Base-by-base conservation (phyloP, 2,888 invertebrate genomes). In the Habroteleia sp. region DNA sequence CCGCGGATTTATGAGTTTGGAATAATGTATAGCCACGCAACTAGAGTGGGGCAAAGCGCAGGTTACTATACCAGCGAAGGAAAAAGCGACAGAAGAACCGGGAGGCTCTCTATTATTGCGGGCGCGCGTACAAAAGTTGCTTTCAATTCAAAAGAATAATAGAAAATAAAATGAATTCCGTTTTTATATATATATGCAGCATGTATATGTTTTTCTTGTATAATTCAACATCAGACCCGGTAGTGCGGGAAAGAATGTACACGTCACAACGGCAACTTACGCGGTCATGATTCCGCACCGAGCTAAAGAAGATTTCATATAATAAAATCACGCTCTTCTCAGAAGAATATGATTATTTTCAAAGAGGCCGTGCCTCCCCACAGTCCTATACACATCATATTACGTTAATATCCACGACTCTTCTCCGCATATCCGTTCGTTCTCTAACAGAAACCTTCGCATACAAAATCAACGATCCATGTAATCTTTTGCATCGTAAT, bases 261-360 rank as follows among this genome's bases (percentile, higher is more conserved):
- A 52, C 72, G 50, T 58, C 72, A 65, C 44, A 65, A 73, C 60
- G 39, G 39, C 46, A 35, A 52, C 65, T 60, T 48, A 66, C 54
- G 73, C 66, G 66, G 48, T 66, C 65, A 60, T 50, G 66, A 73
- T 54, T 62, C 50, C 35, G 50, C 56, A 54, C 52, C 17, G 46
- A 52, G 46, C 60, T 54, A 60, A 66, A 73, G 66, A 60, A 73
- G 66, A 73, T 73, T 73, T 66, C 39, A 20, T 6, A 65, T 63
- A 72, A 73, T 66, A 60, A 73, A 66, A 66, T 73, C 52, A 73
- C 58, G 66, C 73, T 73, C 39, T 60, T 31, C 73, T 52, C 65
- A 66, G 29, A 73, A 66, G 60, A 73, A 60, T 65, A 65, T 60
- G 58, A 65, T 65, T 60, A 60, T 73, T 73, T 60, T 66, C 63